Evolutionary conservation across 2,888 invertebrate species (phyloP).

Genomic region (Ormia ochracea): DNA sequence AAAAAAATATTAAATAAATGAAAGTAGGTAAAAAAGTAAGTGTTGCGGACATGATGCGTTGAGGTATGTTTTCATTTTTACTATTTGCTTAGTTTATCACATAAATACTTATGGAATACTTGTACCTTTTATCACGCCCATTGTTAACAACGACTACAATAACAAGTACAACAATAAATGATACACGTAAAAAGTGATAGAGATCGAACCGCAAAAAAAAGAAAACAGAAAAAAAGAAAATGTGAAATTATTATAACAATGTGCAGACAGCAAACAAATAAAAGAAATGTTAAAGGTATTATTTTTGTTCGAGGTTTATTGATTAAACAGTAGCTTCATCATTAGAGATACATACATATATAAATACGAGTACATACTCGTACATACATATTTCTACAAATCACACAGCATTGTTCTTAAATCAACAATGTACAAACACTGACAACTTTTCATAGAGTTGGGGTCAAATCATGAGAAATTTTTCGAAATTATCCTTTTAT

Average conservation of each 20-base stretch:
- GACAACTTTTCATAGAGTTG: not conserved
- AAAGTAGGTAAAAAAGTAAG: conserved; percentile 32
- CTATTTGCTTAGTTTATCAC: conserved; percentile 24
- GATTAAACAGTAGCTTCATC: not conserved
- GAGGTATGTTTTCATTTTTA: conserved; percentile 11
- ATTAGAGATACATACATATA: not conserved
- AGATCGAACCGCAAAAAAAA: conserved; percentile 52
- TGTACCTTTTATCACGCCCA: conserved; percentile 51
- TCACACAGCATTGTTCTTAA: not conserved
- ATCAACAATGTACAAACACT: not conserved
- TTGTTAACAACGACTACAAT: conserved; percentile 28
- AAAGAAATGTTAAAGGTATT: not conserved
- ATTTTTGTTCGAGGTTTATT: not conserved
- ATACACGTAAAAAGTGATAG: conserved; percentile 27
- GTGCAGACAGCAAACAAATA: conserved; percentile 7
- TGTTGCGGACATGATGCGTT: conserved; percentile 48
- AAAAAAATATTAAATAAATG: not conserved
- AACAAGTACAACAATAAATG: conserved; percentile 12
- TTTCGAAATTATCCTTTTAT: not conserved
- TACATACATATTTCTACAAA: not conserved
- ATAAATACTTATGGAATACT: conserved; percentile 34
- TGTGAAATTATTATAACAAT: not conserved
- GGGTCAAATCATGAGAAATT: not conserved
- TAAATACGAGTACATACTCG: not conserved
- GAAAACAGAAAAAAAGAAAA: too few relatives aligned